Evolutionary conservation across 2,888 invertebrate genomes (phyloP), one percentile per base, ranked within the genome.

Genomic region (Autographa pulchrina): DNA sequence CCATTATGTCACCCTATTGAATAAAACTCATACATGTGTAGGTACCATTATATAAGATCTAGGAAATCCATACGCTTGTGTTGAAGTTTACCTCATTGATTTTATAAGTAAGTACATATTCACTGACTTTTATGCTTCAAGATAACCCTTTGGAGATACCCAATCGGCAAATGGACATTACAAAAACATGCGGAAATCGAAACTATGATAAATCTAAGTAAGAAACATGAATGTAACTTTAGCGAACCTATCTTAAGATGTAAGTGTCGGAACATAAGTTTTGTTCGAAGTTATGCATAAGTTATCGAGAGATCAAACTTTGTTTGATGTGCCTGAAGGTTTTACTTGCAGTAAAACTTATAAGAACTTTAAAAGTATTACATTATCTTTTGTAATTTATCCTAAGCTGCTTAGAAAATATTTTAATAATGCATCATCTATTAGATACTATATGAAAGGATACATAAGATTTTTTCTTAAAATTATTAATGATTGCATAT

Each of bases 221-320:
- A 25, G n/a, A n/a, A n/a, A 3, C 14, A 6, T 0, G 54, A 54
- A 18, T 13, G 8, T 20, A 54, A 25, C 25, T 20, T 54, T 13
- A 56, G 35, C 35, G 66, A 61, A 43, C 65, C 60, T 14, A 56
- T 66, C 63, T 52, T 52, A 75, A 25, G 32, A 56, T 63, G 61
- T 62, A 71, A 69, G 66, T 62, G 43, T 20, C 62, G 35, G 59
- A 68, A 32, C 60, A 13, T 52, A 65, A 78, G 43, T 62, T 52
- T 59, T 65, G 59, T 54, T 56, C 61, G 35, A 66, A 77, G 58
- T 72, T 68, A 68, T 75, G 65, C 68, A 78, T 68, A 68, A 71
- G 72, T 78, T 72, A 75, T 75, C 62, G 48, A 25, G n/a, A 38
- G 58, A 63, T 68, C 72, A 48, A 77, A 77, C 38, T 78, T 20